Evolutionary conservation across 2,797 vertebrate species (phyloP), one percentile per base, ranked within the genome.

Genomic region (Pseudochromis fuscus): DNA sequence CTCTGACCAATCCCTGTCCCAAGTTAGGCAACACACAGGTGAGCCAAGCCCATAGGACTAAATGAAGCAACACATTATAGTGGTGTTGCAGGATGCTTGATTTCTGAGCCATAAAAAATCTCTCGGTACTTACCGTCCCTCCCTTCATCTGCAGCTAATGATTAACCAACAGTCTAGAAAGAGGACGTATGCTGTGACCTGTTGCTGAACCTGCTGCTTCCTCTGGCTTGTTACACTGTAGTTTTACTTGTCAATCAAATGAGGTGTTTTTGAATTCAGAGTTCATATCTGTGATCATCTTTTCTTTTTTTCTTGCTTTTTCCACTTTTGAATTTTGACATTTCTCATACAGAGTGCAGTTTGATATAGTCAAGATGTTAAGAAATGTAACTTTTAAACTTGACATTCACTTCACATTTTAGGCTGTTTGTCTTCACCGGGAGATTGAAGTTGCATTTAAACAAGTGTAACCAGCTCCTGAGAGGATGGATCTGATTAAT

Each of bases 61-160:
- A 40, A 28, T 48, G 37, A 58, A 33, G 37, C 33, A 31, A 4
- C 28, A 5, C 16, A 7, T 44, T 24, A n/a, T 11, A 61, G 37
- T 25, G 21, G 9, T 0, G 3, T 46, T 28, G 31, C 15, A 48
- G 0, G 38, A 5, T 48, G 16, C 13, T 4, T 15, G 13, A 16
- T 3, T 21, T 42, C 12, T 23, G 25, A 35, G 42, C 5, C 12
- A 31, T 42, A 58, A 56, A 23, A 48, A 5, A 1, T 31, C 18
- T 48, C 7, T 21, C 27, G 13, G 42, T 12, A 9, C 38, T 35
- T 35, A 27, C 28, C 1, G 10, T 37, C 3, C 25, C 44, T 61
- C 46, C 51, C 37, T 16, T 24, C 0, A 3, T 5, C 42, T 3
- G n/a, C 9, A 21, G 37, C 83, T 69, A 79, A 80, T 76, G 15